Evolutionary conservation across 1,140 invertebrate species (phyloP).

Genomic region (Diprion similis): DNA sequence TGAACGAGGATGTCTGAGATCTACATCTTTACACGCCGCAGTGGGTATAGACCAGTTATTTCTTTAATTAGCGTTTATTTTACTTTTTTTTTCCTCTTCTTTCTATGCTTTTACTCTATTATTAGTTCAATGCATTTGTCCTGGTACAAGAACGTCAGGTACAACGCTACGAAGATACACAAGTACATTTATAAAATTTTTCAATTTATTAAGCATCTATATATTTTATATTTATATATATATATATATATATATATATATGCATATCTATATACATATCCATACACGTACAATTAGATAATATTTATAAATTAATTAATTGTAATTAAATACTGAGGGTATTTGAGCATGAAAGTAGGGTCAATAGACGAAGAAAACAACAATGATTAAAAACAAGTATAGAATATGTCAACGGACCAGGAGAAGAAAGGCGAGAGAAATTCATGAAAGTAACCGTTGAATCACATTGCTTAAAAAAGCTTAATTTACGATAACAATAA

Average conservation of each 20-base stretch:
- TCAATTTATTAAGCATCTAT: conserved; percentile 26
- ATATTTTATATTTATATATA: conserved; percentile 26
- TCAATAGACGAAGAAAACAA: background rate
- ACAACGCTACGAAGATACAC: conserved; percentile 32
- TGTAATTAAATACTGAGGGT: conserved; percentile 13
- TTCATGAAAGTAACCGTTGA: background rate
- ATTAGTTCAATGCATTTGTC: conserved; percentile 3
- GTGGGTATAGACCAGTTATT: background rate
- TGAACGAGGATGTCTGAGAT: no score
- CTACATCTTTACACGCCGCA: background rate
- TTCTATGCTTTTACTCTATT: background rate
- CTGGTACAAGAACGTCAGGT: conserved; percentile 37
- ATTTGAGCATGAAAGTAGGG: background rate
- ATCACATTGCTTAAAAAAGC: background rate
- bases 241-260: conserved; percentile 30
- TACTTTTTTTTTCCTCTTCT: conserved; percentile 13
- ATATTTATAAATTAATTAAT: background rate
- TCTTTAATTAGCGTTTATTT: background rate
- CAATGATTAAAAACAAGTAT: background rate
- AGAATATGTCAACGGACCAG: background rate
- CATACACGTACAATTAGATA: conserved; percentile 16
- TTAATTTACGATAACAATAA: background rate
- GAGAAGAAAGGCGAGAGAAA: background rate
- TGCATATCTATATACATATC: background rate
- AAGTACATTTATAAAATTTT: conserved; percentile 13